Percentiles rank a stretch among this genome's conserved stretches.
These are phyloP conservation scores for Neotoma lepida DNA, from an alignment of 2,113 vertebrate species.

Conservation along the genomic window DNA sequence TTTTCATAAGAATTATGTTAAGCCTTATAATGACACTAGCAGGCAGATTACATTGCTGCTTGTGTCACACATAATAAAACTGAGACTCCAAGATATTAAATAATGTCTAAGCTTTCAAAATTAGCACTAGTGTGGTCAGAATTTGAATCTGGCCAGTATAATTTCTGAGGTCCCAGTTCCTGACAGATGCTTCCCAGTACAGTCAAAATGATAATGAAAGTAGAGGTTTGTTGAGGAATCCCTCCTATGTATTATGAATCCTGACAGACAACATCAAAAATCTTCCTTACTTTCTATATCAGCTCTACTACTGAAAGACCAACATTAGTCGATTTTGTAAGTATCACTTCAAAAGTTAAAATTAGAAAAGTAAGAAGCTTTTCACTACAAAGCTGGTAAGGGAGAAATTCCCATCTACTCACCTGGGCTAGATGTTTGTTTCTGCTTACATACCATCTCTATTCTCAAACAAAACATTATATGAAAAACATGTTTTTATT, in stretches of 20 bases:
- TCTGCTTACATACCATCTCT: neutral
- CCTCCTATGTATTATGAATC: neutral
- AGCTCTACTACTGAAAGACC: neutral
- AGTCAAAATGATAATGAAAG: neutral
- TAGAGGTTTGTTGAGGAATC: neutral
- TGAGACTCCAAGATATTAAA: neutral
- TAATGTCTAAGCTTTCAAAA: neutral
- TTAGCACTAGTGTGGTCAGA: neutral
- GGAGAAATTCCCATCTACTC: neutral
- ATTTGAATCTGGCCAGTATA: conserved; percentile 11
- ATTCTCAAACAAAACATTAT: conserved; percentile 45
- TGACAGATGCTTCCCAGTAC: neutral
- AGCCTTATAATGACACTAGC: neutral
- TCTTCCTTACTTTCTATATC: neutral
- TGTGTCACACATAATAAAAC: neutral
- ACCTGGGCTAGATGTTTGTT: neutral
- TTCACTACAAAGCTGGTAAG: neutral
- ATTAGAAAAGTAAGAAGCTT: conserved; percentile 3
- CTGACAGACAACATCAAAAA: neutral
- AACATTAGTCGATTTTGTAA: conserved; percentile 17
- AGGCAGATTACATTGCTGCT: conserved; percentile 2
- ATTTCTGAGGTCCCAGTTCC: neutral
- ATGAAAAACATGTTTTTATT: neutral
- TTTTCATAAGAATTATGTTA: conserved; percentile 2
- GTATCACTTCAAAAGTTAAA: neutral